These are phyloP conservation scores for Physella acuta DNA, from an alignment of 1,140 invertebrate genomes.

Conservation along the genomic window DNA sequence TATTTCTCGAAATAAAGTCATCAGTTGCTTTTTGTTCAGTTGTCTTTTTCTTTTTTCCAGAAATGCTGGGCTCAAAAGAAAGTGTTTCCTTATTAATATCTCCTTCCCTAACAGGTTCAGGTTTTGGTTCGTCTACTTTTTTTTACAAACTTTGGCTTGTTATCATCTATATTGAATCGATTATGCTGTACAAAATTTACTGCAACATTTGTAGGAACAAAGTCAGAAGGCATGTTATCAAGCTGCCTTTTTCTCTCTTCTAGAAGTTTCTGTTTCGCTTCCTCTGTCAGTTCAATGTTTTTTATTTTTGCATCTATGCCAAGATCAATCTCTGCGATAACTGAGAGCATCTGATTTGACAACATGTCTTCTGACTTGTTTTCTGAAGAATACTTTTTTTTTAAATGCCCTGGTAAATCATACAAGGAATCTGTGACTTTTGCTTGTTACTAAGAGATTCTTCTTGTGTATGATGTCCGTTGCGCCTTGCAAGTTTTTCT, in stretches of 20 bases:
- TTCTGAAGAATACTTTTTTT: slow-evolving; percentile 62
- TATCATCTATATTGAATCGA: slow-evolving; percentile 82
- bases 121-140: slow-evolving; percentile 63
- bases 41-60: too few relatives aligned
- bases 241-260: slow-evolving; percentile 87
- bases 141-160: slow-evolving; percentile 61
- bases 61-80: too few relatives aligned
- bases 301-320: slow-evolving; percentile 97
- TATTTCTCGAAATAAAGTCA: too few relatives aligned
- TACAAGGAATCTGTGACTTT: slow-evolving; percentile 61
- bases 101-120: slow-evolving; percentile 64
- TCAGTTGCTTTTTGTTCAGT: too few relatives aligned
- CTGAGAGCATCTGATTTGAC: slow-evolving; percentile 99
- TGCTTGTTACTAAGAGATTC: too few relatives aligned
- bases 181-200: slow-evolving; percentile 97
- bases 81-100: slow-evolving; percentile 47
- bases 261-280: slow-evolving; percentile 88
- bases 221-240: slow-evolving; percentile 78
- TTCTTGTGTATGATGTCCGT: slow-evolving; percentile 68
- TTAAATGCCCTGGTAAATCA: slow-evolving; percentile 77
- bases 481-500: slow-evolving; percentile 83
- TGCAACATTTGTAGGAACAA: slow-evolving; percentile 96
- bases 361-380: slow-evolving; percentile 96
- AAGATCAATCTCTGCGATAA: slow-evolving; percentile 99
- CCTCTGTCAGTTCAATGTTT: slow-evolving; percentile 97